Percentiles rank a stretch among this genome's conserved stretches.
These are phyloP conservation scores for Acromyrmex charruanus DNA, from an alignment of 1,140 invertebrate genomes.

Conservation along the genomic window DNA sequence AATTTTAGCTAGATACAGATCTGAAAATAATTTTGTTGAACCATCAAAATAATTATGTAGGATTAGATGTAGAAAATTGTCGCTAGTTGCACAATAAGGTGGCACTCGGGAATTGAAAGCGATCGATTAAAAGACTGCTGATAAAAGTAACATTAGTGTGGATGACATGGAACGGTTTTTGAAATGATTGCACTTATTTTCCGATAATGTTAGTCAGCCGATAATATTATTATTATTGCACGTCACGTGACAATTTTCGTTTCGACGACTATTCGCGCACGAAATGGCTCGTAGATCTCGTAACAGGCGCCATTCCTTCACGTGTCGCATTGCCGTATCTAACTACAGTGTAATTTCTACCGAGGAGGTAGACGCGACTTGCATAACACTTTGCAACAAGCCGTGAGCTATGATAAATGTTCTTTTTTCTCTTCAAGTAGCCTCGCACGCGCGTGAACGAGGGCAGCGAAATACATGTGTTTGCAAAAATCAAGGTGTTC, in stretches of 20 bases:
- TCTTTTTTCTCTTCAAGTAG: conserved; percentile 6
- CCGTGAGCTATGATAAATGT: conserved; percentile 20
- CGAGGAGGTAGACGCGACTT: conserved; percentile 55
- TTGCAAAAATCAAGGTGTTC: conserved; percentile 10
- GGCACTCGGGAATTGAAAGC: background rate
- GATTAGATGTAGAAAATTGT: background rate
- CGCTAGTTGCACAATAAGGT: background rate
- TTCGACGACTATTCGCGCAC: conserved; percentile 2
- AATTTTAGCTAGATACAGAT: too few species aligned
- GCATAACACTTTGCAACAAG: conserved; percentile 46
- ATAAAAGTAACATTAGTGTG: background rate
- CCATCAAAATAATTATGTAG: too few species aligned
- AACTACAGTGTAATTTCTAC: conserved; percentile 64
- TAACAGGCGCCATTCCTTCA: conserved; percentile 47
- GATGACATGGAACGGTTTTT: background rate
- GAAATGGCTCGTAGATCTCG: conserved; percentile 14
- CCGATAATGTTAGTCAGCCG: too few species aligned
- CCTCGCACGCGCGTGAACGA: background rate
- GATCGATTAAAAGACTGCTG: background rate
- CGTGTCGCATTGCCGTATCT: conserved; percentile 52
- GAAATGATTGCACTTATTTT: background rate
- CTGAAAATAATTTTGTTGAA: too few species aligned
- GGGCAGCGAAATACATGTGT: conserved; percentile 6
- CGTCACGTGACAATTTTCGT: conserved; percentile 1
- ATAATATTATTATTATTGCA: background rate